phyloP scores from a whole-genome alignment of 2,113 vertebrate genomes.

The Nipponia nippon region DNA sequence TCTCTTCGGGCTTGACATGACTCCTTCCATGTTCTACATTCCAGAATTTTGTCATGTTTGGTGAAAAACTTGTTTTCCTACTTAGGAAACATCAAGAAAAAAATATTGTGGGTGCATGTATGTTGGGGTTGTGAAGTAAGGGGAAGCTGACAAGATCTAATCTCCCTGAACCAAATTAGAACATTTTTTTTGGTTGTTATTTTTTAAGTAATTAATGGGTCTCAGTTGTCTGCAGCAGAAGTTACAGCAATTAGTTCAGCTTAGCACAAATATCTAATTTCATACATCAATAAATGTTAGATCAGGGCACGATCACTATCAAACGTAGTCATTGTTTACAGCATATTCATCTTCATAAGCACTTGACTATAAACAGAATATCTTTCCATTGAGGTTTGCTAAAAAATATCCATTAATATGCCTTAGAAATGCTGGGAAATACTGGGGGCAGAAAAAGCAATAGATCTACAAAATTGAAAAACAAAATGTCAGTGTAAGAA shows the following conservation, averaged over 20 bases:
- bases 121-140: neutral
- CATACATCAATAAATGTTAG: conserved; percentile 43
- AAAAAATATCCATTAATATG: neutral
- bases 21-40: neutral
- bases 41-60: neutral
- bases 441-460: neutral
- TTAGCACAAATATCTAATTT: conserved; percentile 48
- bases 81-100: neutral
- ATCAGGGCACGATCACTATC: neutral
- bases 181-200: neutral
- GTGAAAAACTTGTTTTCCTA: neutral
- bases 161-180: neutral
- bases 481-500: neutral
- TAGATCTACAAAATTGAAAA: neutral
- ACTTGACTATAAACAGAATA: conserved; percentile 23
- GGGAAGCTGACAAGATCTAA: neutral
- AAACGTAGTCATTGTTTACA: conserved; percentile 23
- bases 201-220: conserved; percentile 14
- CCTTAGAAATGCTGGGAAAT: neutral
- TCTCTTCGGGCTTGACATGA: neutral
- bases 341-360: conserved; percentile 49
- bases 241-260: conserved; percentile 21
- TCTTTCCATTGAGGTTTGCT: neutral
- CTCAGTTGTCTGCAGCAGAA: neutral
- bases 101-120: neutral